Conservation (phyloP, 2,113 vertebrate species). For the Bufo gargarizans region DNA sequence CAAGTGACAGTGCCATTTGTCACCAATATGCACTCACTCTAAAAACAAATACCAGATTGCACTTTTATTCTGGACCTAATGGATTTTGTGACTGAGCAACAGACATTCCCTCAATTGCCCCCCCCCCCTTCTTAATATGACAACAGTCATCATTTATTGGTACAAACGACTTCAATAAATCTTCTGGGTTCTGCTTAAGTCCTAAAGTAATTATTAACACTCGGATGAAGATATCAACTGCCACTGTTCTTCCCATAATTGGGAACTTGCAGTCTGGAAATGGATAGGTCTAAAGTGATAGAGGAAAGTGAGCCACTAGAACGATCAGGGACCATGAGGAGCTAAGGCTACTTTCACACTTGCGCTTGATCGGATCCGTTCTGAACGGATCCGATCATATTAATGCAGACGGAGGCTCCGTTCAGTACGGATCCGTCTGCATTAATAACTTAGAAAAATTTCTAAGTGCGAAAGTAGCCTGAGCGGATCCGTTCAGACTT, state of each 20-base stretch:
- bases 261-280: not conserved
- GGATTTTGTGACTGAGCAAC: not conserved
- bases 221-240: not conserved
- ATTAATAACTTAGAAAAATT: too few relatives aligned
- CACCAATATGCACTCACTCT: not conserved
- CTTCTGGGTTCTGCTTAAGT: not conserved
- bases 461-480: too few relatives aligned
- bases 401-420: too few relatives aligned
- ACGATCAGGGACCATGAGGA: not conserved
- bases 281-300: not conserved
- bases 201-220: slow-evolving; percentile 11
- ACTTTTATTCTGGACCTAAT: not conserved
- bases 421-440: too few relatives aligned
- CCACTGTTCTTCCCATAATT: not conserved
- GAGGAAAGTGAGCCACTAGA: not conserved
- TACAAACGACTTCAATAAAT: not conserved
- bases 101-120: not conserved
- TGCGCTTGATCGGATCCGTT: too few relatives aligned
- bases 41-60: not conserved
- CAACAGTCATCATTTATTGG: not conserved
- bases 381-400: too few relatives aligned
- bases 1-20: not conserved
- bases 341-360: too few relatives aligned
- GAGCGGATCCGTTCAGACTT: too few relatives aligned
- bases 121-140: not conserved